A percentile compares a stretch with the other conserved stretches of the same genome.
Conservation (phyloP, 2,113 vertebrate species). For the Cavia aperea region DNA sequence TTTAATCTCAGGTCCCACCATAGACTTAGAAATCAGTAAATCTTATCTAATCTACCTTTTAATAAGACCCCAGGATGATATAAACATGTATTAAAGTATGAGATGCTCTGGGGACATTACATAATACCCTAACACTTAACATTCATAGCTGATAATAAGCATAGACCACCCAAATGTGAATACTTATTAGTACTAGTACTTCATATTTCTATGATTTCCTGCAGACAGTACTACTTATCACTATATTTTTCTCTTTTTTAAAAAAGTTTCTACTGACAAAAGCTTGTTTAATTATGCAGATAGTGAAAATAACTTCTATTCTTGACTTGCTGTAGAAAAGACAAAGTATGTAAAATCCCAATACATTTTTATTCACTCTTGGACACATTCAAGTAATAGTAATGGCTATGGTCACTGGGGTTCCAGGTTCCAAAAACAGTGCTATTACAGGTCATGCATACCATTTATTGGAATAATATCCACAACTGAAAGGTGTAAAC, state of each 20-base stretch:
- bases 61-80: conserved; percentile 32
- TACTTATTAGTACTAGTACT: background rate
- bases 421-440: background rate
- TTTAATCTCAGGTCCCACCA: background rate
- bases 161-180: background rate
- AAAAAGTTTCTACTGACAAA: conserved; percentile 9
- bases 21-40: background rate
- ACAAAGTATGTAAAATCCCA: background rate
- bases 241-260: background rate
- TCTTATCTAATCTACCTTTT: conserved; percentile 32
- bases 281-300: background rate
- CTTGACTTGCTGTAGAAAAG: background rate
- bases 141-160: background rate
- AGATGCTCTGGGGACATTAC: conserved; percentile 8
- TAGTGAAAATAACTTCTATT: conserved; percentile 44
- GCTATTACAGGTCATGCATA: background rate
- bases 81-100: background rate
- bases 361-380: background rate
- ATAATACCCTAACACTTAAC: background rate
- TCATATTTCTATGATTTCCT: background rate
- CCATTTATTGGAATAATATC: background rate
- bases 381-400: background rate
- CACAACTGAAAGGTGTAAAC: background rate
- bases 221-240: background rate
- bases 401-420: background rate